These are phyloP conservation scores for Sceliomorpha sp. DNA, from an alignment of 2,888 invertebrate species.

Conservation along the genomic window DNA sequence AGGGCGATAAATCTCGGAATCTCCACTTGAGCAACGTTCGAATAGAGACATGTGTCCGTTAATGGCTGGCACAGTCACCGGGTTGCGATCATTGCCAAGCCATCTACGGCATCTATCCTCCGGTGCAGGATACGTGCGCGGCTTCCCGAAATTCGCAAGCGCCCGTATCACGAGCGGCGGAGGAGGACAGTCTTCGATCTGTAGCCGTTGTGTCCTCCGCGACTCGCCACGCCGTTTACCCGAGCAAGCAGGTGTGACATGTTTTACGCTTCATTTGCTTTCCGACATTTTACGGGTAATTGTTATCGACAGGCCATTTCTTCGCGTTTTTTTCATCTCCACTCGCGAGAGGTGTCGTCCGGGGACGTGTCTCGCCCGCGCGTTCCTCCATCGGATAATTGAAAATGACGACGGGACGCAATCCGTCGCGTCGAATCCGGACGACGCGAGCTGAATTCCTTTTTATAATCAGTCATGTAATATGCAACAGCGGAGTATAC, in stretches of 20 bases:
- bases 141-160: constrained; percentile 69
- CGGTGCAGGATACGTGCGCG: constrained; percentile 71
- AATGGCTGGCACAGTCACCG: constrained; percentile 77
- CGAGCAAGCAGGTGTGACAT: constrained; percentile 64
- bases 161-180: constrained; percentile 38
- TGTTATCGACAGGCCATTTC: no score
- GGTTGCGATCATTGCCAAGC: constrained; percentile 79
- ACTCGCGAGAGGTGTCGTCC: no score
- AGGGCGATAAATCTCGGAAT: constrained; percentile 65
- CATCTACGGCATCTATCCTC: constrained; percentile 70
- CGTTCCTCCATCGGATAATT: no score
- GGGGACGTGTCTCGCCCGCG: no score
- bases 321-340: no score
- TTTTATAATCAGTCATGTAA: no score
- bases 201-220: constrained; percentile 54
- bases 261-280: constrained; percentile 46
- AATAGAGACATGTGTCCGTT: constrained; percentile 78
- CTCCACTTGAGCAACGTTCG: constrained; percentile 64
- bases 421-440: no score
- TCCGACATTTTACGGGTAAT: no score
- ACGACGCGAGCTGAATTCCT: no score
- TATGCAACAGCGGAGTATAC: no score
- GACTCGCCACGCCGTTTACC: constrained; percentile 56
- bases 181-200: constrained; percentile 26
- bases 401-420: no score